A percentile compares a stretch with the other conserved stretches of the same genome.
phyloP scores from a whole-genome alignment of 2,888 invertebrate species.

The Drosophila suboccidentalis region DNA sequence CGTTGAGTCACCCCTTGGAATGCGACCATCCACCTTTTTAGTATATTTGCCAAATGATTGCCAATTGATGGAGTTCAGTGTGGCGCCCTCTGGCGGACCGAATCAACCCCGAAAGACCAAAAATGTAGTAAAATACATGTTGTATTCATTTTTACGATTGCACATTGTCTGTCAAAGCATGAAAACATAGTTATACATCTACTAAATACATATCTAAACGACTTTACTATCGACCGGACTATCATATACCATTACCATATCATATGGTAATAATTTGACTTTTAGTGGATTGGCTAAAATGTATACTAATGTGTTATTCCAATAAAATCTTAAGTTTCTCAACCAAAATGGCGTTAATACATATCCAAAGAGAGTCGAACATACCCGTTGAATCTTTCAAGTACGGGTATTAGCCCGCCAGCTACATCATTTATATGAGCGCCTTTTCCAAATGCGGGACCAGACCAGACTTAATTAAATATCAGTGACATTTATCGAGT shows the following conservation, averaged over 20 bases:
- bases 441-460: constrained; percentile 36
- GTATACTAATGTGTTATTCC: too few species aligned
- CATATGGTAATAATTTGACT: too few species aligned
- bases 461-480: constrained; percentile 78
- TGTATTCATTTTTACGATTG: constrained; percentile 40
- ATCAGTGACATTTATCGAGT: constrained; percentile 80
- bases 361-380: neutral
- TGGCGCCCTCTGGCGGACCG: constrained; percentile 38
- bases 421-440: constrained; percentile 41
- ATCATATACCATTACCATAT: neutral
- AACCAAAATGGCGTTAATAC: too few species aligned
- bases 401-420: constrained; percentile 21
- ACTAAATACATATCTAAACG: neutral
- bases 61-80: constrained; percentile 34
- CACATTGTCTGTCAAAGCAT: constrained; percentile 28
- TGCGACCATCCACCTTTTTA: constrained; percentile 28
- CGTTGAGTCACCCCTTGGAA: constrained; percentile 60
- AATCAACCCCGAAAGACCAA: constrained; percentile 16
- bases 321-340: too few species aligned
- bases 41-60: constrained; percentile 28
- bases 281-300: too few species aligned
- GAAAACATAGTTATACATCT: constrained; percentile 7
- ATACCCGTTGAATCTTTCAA: neutral
- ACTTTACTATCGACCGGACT: neutral
- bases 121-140: constrained; percentile 28